Conservation (phyloP, 2,797 vertebrate genomes). For the Salmo trutta region DNA sequence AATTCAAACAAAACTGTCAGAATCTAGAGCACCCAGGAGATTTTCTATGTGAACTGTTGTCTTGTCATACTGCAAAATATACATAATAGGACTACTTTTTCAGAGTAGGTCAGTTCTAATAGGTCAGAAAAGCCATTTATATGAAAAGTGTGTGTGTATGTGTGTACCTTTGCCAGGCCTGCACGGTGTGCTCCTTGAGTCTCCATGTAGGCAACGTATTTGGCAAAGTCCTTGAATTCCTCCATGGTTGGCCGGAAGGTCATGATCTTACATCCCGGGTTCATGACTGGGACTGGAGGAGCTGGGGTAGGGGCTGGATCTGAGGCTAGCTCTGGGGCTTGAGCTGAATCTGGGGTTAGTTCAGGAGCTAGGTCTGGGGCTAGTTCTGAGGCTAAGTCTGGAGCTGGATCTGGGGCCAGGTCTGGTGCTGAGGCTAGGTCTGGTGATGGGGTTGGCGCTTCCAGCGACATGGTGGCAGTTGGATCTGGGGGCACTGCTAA, state of each 20-base stretch:
- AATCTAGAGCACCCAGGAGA: no score
- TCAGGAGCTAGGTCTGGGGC: not conserved
- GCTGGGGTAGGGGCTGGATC: constrained; percentile 64
- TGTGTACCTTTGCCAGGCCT: constrained; percentile 76
- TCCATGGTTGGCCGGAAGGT: constrained; percentile 93
- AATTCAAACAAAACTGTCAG: no score
- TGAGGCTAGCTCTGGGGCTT: not conserved
- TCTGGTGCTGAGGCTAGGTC: no score
- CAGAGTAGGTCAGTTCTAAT: no score
- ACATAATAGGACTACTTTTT: no score
- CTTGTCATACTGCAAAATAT: no score
- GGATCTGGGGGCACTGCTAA: constrained; percentile 38
- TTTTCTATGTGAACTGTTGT: no score
- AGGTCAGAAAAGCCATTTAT: not conserved
- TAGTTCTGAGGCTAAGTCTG: not conserved
- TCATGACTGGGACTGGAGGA: constrained; percentile 72
- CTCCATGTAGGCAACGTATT: constrained; percentile 91
- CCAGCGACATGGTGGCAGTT: constrained; percentile 28
- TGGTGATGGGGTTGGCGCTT: not conserved
- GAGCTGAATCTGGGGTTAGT: no score
- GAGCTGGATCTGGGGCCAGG: no score
- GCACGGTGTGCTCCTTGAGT: constrained; percentile 92
- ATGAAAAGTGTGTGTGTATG: not conserved
- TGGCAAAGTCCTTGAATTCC: constrained; percentile 92
- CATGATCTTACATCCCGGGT: constrained; percentile 96